phyloP scores from a whole-genome alignment of 2,888 invertebrate species.

The Dicycla oo region DNA sequence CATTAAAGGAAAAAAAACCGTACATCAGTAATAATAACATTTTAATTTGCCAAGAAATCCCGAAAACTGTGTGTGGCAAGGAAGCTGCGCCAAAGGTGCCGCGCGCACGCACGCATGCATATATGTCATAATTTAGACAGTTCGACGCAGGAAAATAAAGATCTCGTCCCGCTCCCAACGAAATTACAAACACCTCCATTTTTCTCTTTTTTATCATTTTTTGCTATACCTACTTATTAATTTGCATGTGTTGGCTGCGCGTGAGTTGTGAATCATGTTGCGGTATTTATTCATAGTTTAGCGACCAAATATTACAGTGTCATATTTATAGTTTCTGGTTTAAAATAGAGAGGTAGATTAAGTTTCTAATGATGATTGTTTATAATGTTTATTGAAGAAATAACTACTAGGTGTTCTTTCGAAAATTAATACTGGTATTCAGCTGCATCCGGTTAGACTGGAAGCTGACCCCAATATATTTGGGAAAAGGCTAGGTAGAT shows the following conservation, averaged over 20 bases:
- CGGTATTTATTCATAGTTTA: slow-evolving; percentile 41
- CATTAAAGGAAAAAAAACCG: background rate
- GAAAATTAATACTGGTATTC: no score
- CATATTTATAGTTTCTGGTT: slow-evolving; percentile 22
- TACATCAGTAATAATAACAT: slow-evolving; percentile 8
- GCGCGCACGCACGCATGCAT: slow-evolving; percentile 57
- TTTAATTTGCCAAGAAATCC: slow-evolving; percentile 55
- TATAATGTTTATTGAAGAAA: slow-evolving; percentile 27
- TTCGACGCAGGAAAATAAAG: slow-evolving; percentile 64
- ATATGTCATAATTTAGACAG: slow-evolving; percentile 72
- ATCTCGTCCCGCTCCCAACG: slow-evolving; percentile 55
- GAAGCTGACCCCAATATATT: no score
- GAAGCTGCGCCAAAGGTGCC: slow-evolving; percentile 54
- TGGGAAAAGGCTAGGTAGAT: no score
- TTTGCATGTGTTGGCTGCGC: slow-evolving; percentile 58
- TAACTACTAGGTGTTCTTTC: slow-evolving; percentile 36
- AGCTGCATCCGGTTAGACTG: no score
- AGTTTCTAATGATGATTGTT: slow-evolving; percentile 39
- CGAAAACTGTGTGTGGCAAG: slow-evolving; percentile 66
- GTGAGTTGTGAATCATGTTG: slow-evolving; percentile 54
- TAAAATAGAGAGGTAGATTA: slow-evolving; percentile 17
- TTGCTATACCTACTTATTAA: slow-evolving; percentile 57
- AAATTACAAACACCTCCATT: slow-evolving; percentile 69
- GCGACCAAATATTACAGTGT: slow-evolving; percentile 21
- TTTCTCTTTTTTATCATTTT: slow-evolving; percentile 47